Evolutionary conservation across 2,888 invertebrate species (phyloP), one percentile per base, ranked within the genome.

Genomic region (Hypselothyrea guttata): DNA sequence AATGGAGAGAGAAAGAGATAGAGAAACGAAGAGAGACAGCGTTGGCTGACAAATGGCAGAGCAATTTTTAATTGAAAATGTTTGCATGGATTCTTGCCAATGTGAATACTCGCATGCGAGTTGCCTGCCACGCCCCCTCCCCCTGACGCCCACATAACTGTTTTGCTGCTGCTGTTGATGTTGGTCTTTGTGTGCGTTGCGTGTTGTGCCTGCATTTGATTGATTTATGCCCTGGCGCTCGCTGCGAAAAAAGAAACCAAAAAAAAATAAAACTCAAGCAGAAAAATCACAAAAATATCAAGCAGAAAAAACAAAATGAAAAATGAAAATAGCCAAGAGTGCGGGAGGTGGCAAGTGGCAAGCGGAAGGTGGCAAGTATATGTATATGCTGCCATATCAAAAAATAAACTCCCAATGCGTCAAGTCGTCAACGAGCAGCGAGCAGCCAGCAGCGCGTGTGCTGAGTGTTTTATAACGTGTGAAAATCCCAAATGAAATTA

Each of bases 21-120:
- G 13, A 41, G 11, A 22, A 8, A 47, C n/a, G n/a, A n/a, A n/a
- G n/a, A n/a, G n/a, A n/a, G n/a, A n/a, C n/a, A n/a, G n/a, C n/a
- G n/a, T n/a, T n/a, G n/a, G n/a, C 72, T 76, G 76, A 84, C 82
- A 77, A 84, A 77, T 77, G 84, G 82, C 71, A 84, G 54, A 66
- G 79, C 79, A 71, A 69, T 78, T 85, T 85, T 78, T 78, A 78
- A 78, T 78, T 78, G 78, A 78, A 78, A 84, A 83, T 78, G 84
- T 78, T 83, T 78, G 83, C 85, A 71, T 78, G 83, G 83, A 81
- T 84, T 84, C 78, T 69, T 84, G 77, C 61, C 75, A 74, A 63
- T 74, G 75, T 44, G 75, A 66, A 59, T 78, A 44, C 61, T 62
- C 53, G 67, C 64, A 54, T 61, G 38, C 51, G 55, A 49, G 55